A percentile compares a stretch with the other conserved stretches of the same genome.
phyloP scores from a whole-genome alignment of 1,140 invertebrate genomes.

The Aleiodes sp. region DNA sequence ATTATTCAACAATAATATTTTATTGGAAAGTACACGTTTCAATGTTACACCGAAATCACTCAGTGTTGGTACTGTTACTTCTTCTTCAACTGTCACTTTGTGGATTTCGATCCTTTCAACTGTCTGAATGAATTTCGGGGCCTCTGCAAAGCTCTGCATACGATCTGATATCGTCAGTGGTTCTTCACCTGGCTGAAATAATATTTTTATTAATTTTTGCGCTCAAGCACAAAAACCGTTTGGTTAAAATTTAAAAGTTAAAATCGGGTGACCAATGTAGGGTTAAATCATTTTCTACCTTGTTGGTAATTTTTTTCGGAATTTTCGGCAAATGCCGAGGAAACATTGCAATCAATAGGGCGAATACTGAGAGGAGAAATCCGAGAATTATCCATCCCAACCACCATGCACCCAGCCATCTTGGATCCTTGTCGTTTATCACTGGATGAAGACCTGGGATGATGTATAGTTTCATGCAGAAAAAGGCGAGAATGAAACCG shows the following conservation, averaged over 20 bases:
- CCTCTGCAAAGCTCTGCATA: not conserved
- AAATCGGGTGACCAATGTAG: constrained; percentile 10
- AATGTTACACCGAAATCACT: constrained; percentile 69
- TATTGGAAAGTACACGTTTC: constrained; percentile 70
- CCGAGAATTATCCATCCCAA: constrained; percentile 73
- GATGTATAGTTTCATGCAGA: constrained; percentile 72
- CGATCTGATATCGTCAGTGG: constrained; percentile 41
- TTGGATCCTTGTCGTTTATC: constrained; percentile 71
- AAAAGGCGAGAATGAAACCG: constrained; percentile 68
- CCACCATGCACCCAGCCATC: constrained; percentile 81
- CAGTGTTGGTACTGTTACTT: constrained; percentile 48
- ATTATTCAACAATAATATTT: constrained; percentile 70
- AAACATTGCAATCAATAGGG: constrained; percentile 70
- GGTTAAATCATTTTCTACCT: constrained; percentile 37
- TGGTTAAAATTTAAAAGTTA: constrained; percentile 19
- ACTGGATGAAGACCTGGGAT: constrained; percentile 72
- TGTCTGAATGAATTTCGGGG: constrained; percentile 30
- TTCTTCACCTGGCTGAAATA: constrained; percentile 48
- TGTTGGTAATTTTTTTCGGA: constrained; percentile 20
- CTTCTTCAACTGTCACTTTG: no score
- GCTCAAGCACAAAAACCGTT: not conserved
- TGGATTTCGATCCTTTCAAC: constrained; percentile 29
- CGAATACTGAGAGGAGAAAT: constrained; percentile 68
- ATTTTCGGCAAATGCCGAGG: constrained; percentile 66
- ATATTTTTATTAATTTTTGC: no score